A percentile compares a stretch with the other conserved stretches of the same genome.
These are phyloP conservation scores for Pogonus chalceus DNA, from an alignment of 1,140 invertebrate species.

Conservation along the genomic window DNA sequence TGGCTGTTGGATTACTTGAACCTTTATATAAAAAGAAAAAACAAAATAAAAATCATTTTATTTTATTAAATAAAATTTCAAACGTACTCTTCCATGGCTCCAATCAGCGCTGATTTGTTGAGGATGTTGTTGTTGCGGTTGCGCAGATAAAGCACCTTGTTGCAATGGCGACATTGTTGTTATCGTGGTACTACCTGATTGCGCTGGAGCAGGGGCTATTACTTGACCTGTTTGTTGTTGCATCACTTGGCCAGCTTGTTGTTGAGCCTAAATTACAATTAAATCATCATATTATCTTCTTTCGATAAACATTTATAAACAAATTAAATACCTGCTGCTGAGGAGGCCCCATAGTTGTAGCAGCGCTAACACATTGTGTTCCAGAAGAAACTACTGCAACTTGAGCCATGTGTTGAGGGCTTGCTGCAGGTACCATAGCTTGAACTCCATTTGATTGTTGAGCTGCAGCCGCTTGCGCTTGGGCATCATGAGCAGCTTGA, in stretches of 20 bases:
- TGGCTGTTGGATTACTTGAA: conserved; percentile 76
- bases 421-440: conserved; percentile 41
- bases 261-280: conserved; percentile 17
- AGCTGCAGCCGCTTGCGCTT: conserved; percentile 18
- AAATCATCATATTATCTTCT: background rate
- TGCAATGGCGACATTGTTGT: conserved; percentile 38
- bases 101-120: conserved; percentile 33
- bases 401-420: conserved; percentile 47
- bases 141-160: conserved; percentile 30
- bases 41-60: too few species aligned
- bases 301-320: conserved; percentile 20
- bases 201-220: conserved; percentile 22
- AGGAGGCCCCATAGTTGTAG: conserved; percentile 37
- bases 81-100: conserved; percentile 26
- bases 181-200: conserved; percentile 31
- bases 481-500: conserved; percentile 27
- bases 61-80: too few species aligned
- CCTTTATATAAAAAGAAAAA: too few species aligned
- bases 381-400: conserved; percentile 33
- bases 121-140: conserved; percentile 24
- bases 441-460: conserved; percentile 36
- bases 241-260: conserved; percentile 23
- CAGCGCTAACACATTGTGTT: conserved; percentile 28
- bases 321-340: conserved; percentile 34
- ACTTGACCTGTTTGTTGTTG: conserved; percentile 31